Evolutionary conservation across 2,797 vertebrate species (phyloP), one percentile per base, ranked within the genome.

Genomic region (Acestrorhynchus altus): DNA sequence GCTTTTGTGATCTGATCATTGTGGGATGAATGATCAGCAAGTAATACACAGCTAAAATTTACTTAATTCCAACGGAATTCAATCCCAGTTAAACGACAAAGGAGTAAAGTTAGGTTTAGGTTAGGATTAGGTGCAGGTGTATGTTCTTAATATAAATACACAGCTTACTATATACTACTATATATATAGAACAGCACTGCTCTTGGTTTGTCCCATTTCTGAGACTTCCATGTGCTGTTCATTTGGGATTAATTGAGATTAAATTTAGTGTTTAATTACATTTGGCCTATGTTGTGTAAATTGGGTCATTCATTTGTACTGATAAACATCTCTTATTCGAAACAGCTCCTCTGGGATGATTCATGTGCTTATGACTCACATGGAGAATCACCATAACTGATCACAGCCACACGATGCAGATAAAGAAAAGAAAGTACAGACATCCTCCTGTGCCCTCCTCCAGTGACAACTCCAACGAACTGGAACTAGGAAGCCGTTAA

Each of bases 171-270:
- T n/a, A n/a, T n/a, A n/a, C n/a, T n/a, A n/a, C n/a, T n/a, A n/a
- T n/a, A n/a, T n/a, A n/a, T n/a, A n/a, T n/a, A n/a, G n/a, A n/a
- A n/a, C n/a, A n/a, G n/a, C n/a, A n/a, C n/a, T n/a, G n/a, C n/a
- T n/a, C n/a, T n/a, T n/a, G n/a, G n/a, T n/a, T n/a, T 35, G 31
- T 35, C 31, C 31, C 31, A 56, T 47, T 65, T n/a, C 40, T 42
- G 63, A 24, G 20, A 44, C 16, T 65, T 16, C 13, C 24, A 59
- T 20, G 24, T 26, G 16, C 5, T 59, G 28, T 65, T 46, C 22
- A 46, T 66, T 66, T 66, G 61, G 7, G 51, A 20, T 66, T 68
- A 59, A 69, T 69, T 15, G 44, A 9, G 54, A 69, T 60, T 35
- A 7, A 59, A 59, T 68, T 59, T 60, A 42, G 22, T 31, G 72